Evolutionary conservation across 2,888 invertebrate species (phyloP).

Genomic region (Opisthograptis luteolata): DNA sequence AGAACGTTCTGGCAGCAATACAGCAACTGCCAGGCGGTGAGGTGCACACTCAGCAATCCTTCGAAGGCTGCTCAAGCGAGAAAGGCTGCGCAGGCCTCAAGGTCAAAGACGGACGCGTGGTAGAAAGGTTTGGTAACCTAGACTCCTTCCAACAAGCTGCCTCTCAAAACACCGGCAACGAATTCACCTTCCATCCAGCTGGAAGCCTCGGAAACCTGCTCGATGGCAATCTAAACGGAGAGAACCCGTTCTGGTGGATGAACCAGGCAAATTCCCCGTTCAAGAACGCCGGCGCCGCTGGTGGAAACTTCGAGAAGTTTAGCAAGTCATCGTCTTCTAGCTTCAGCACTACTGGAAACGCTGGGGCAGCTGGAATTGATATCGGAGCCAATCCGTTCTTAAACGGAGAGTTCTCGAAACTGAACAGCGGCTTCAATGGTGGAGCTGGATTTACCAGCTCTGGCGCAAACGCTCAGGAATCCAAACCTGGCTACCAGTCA

Average conservation of each 20-base stretch:
- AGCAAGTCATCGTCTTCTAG: constrained; percentile 60
- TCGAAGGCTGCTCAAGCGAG: constrained; percentile 70
- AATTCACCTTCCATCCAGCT: constrained; percentile 70
- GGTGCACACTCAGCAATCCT: constrained; percentile 73
- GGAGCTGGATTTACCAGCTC: constrained; percentile 29
- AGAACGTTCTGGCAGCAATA: constrained; percentile 60
- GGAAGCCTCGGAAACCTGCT: constrained; percentile 57
- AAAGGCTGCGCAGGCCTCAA: constrained; percentile 79
- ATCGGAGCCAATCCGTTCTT: constrained; percentile 62
- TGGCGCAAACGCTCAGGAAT: constrained; percentile 30
- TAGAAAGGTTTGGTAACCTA: constrained; percentile 70
- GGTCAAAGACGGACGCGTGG: constrained; percentile 72
- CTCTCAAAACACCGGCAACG: constrained; percentile 56
- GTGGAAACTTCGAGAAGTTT: constrained; percentile 64
- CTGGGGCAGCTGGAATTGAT: constrained; percentile 44
- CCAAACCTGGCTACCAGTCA: constrained; percentile 46
- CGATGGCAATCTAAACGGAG: constrained; percentile 57
- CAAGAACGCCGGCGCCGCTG: constrained; percentile 65
- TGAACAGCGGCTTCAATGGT: constrained; percentile 37
- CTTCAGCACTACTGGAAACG: constrained; percentile 51
- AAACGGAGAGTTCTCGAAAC: constrained; percentile 60
- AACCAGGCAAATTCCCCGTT: constrained; percentile 83
- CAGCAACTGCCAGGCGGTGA: constrained; percentile 65
- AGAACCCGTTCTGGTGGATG: constrained; percentile 86
- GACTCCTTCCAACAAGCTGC: constrained; percentile 69